phyloP scores from a whole-genome alignment of 2,888 invertebrate genomes.

The Epistrophe eligans region DNA sequence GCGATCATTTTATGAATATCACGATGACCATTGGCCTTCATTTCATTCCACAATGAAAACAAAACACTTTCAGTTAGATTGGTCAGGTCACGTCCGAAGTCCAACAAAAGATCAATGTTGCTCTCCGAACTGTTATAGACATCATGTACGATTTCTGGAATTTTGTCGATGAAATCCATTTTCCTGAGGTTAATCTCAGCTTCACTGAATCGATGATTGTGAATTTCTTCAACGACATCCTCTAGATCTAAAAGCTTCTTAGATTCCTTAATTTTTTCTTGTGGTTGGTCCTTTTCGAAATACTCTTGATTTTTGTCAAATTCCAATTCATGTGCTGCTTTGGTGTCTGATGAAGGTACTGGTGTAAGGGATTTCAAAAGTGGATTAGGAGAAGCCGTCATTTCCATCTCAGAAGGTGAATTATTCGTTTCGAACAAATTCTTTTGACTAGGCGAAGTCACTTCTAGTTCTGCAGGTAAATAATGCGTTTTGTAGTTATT shows the following conservation, averaged over 20 bases:
- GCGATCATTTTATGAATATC: constrained; percentile 8
- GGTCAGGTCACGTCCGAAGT: constrained; percentile 4
- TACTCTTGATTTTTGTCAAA: not conserved
- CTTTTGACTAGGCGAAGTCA: not conserved
- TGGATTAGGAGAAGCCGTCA: not conserved
- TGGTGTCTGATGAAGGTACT: not conserved
- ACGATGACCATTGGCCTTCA: not conserved
- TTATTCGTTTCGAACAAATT: not conserved
- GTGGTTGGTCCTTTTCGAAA: not conserved
- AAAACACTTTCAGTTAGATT: not conserved
- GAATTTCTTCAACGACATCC: not conserved
- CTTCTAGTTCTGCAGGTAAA: not conserved
- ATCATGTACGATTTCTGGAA: constrained; percentile 10
- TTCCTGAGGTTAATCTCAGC: not conserved
- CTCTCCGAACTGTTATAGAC: not conserved
- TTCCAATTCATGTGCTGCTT: not conserved
- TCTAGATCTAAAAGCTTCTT: not conserved
- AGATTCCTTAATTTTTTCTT: too few relatives aligned
- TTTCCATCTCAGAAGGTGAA: not conserved
- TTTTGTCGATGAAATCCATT: not conserved
- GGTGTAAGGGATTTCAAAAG: not conserved
- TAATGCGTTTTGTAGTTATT: not conserved
- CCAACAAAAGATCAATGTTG: constrained; percentile 6
- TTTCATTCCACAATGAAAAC: constrained; percentile 13
- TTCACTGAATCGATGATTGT: not conserved